These are phyloP conservation scores for Malaclemys terrapin DNA, from an alignment of 2,113 vertebrate genomes.

Conservation along the genomic window DNA sequence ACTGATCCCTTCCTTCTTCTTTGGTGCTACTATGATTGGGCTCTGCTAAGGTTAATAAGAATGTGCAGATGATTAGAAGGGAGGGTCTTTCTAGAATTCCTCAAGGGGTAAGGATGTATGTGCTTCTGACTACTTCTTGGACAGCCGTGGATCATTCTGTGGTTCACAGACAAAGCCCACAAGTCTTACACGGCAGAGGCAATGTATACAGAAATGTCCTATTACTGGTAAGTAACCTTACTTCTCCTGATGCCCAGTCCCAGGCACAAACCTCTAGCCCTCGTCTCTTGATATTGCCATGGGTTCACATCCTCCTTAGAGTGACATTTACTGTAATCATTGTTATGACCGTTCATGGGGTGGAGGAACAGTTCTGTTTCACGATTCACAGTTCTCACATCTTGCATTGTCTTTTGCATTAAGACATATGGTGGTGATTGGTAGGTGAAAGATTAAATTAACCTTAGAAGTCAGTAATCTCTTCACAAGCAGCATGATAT, in stretches of 20 bases:
- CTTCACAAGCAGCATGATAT: neutral
- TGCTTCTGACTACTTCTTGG: neutral
- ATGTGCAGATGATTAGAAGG: neutral
- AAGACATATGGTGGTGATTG: accelerated
- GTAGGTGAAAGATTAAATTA: accelerated
- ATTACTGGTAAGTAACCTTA: neutral
- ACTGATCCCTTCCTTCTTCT: neutral
- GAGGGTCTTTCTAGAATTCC: neutral
- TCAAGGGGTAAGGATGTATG: neutral
- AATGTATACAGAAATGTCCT: neutral
- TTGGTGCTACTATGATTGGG: neutral
- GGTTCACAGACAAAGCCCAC: neutral
- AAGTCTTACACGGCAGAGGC: neutral
- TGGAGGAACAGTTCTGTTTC: neutral
- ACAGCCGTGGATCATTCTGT: accelerated
- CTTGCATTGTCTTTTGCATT: accelerated
- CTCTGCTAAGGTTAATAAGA: neutral
- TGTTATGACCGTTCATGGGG: neutral
- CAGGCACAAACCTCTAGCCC: neutral
- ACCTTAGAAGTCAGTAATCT: neutral
- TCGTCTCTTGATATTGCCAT: neutral
- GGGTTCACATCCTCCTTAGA: neutral
- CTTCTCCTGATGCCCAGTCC: neutral
- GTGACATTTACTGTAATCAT: neutral
- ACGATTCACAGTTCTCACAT: accelerated